Conservation (phyloP, 2,888 invertebrate species). For the Netelia melanura region DNA sequence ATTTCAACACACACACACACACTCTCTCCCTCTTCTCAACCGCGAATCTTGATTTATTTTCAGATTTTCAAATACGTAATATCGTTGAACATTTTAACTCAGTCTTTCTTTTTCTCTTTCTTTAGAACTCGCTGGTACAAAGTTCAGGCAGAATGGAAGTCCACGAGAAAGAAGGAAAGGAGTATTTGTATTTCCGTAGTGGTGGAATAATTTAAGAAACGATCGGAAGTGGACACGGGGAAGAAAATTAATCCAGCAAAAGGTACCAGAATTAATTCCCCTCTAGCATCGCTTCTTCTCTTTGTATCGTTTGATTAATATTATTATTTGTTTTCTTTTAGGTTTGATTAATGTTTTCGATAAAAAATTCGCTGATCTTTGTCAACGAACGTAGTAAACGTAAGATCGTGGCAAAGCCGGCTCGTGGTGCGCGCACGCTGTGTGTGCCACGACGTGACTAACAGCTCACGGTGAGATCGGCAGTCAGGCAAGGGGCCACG, state of each 20-base stretch:
- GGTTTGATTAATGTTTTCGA: background rate
- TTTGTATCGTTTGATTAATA: background rate
- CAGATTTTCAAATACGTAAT: background rate
- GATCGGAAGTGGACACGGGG: background rate
- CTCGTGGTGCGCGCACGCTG: slow-evolving; percentile 64
- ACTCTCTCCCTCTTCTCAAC: background rate
- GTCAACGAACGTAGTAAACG: slow-evolving; percentile 15
- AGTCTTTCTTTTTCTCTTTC: background rate
- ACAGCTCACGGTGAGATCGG: slow-evolving; percentile 70
- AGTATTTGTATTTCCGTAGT: background rate
- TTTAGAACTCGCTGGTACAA: background rate
- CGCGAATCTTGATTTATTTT: background rate
- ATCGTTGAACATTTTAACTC: background rate
- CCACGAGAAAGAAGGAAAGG: background rate
- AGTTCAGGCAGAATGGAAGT: background rate
- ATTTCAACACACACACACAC: background rate
- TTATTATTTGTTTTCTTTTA: background rate
- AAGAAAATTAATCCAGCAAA: background rate
- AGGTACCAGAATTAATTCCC: background rate
- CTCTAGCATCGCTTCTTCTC: background rate
- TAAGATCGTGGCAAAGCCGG: slow-evolving; percentile 34
- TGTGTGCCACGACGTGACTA: slow-evolving; percentile 73
- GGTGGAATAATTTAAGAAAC: background rate
- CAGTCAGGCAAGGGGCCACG: slow-evolving; percentile 66
- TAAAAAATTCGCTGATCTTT: background rate